phyloP scores from a whole-genome alignment of 2,113 vertebrate species.

The Uropsilus gracilis region DNA sequence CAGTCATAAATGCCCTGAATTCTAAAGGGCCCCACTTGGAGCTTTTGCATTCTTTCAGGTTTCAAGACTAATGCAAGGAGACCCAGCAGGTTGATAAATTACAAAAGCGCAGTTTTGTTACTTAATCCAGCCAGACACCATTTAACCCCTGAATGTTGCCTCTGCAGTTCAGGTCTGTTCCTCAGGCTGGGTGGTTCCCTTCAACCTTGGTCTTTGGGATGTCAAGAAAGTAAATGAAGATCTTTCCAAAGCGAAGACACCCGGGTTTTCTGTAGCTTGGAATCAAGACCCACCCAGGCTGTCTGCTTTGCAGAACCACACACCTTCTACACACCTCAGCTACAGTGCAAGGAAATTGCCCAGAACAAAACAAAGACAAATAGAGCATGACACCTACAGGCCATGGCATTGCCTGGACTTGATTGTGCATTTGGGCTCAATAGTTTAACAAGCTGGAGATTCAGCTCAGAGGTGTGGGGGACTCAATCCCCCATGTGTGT shows the following conservation, averaged over 20 bases:
- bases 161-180: neutral
- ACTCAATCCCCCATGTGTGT: too few species aligned
- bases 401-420: fast-evolving
- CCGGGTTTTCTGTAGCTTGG: neutral
- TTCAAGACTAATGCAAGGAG: neutral
- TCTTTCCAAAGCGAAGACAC: neutral
- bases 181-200: neutral
- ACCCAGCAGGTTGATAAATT: neutral
- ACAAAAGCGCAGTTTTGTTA: neutral
- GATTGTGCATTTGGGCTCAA: too few species aligned
- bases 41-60: neutral
- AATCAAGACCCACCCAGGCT: neutral
- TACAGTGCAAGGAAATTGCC: neutral
- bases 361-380: neutral
- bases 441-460: neutral
- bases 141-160: neutral
- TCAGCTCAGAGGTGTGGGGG: neutral
- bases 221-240: neutral
- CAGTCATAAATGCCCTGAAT: neutral
- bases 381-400: neutral
- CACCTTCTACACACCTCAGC: neutral
- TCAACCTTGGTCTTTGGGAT: neutral
- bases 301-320: neutral
- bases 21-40: neutral
- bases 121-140: neutral